Percentiles rank a stretch among this genome's conserved stretches.
Conservation (phyloP, 2,113 vertebrate species). For the Cyprinus carpio region DNA sequence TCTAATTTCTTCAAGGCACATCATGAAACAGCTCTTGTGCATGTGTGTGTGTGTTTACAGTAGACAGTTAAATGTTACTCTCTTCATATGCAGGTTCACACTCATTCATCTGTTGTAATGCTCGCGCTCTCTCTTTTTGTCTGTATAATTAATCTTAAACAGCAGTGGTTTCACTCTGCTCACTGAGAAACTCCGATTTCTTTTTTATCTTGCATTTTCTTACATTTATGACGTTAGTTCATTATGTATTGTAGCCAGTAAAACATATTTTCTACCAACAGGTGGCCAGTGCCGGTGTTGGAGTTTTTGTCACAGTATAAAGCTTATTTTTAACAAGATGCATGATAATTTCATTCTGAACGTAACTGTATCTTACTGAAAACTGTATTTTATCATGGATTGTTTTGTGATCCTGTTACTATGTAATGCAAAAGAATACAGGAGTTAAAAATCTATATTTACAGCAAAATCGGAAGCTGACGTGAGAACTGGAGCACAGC, state of each 20-base stretch:
- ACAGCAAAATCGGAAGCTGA: background rate
- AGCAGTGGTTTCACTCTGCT: slow-evolving; percentile 37
- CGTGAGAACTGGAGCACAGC: background rate
- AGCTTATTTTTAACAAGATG: too few relatives aligned
- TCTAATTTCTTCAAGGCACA: background rate
- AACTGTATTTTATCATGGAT: too few relatives aligned
- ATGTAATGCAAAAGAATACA: too few relatives aligned
- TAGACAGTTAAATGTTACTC: background rate
- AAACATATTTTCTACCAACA: too few relatives aligned
- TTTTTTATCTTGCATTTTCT: background rate
- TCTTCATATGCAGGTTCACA: slow-evolving; percentile 1
- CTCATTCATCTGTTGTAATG: background rate
- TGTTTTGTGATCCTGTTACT: too few relatives aligned
- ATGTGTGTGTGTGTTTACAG: background rate
- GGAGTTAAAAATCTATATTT: background rate
- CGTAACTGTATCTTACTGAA: too few relatives aligned
- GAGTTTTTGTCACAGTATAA: too few relatives aligned
- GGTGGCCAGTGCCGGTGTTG: too few relatives aligned
- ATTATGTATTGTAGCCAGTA: background rate
- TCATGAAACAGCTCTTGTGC: background rate
- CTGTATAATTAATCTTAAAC: slow-evolving; percentile 41
- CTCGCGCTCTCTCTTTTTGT: background rate
- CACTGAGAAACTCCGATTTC: background rate
- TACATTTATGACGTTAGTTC: background rate
- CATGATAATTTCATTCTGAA: too few relatives aligned